A percentile compares a stretch with the other conserved stretches of the same genome.
Conservation (phyloP, 1,140 invertebrate species). For the Listronotus oregonensis region DNA sequence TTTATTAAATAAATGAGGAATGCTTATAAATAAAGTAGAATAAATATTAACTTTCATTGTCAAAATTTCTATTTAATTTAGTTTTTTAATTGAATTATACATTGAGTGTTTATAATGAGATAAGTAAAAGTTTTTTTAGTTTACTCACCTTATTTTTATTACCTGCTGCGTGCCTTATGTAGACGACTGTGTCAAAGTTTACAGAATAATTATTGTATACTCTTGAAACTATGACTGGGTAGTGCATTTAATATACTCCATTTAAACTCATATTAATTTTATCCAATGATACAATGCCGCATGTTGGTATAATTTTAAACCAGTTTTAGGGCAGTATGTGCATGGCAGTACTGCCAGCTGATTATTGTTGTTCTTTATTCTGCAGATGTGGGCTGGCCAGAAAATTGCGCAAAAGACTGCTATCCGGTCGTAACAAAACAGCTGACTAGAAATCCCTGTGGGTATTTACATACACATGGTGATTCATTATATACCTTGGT, state of each 20-base stretch:
- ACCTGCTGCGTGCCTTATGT: too few species aligned
- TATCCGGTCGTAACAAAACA: conserved; percentile 13
- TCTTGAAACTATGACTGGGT: too few species aligned
- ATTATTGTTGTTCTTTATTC: conserved; percentile 16
- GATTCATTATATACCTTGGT: neutral
- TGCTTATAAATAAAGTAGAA: too few species aligned
- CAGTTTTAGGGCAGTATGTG: conserved; percentile 19
- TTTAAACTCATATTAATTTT: conserved; percentile 1
- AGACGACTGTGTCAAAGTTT: too few species aligned
- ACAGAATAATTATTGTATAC: too few species aligned
- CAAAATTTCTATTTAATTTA: too few species aligned
- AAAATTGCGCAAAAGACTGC: conserved; percentile 15
- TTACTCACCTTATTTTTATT: too few species aligned
- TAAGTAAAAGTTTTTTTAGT: too few species aligned
- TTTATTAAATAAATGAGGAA: too few species aligned
- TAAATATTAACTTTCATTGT: too few species aligned
- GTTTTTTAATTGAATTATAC: too few species aligned
- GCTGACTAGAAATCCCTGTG: conserved; percentile 18
- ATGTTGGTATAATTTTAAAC: conserved; percentile 18
- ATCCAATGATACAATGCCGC: conserved; percentile 5
- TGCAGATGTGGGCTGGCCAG: neutral
- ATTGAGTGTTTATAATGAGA: too few species aligned
- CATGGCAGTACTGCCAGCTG: conserved; percentile 12
- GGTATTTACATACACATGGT: conserved; percentile 5
- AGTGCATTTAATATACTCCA: neutral